Conservation (phyloP, 2,797 vertebrate species). For the Enteromius afrohamiltoni region DNA sequence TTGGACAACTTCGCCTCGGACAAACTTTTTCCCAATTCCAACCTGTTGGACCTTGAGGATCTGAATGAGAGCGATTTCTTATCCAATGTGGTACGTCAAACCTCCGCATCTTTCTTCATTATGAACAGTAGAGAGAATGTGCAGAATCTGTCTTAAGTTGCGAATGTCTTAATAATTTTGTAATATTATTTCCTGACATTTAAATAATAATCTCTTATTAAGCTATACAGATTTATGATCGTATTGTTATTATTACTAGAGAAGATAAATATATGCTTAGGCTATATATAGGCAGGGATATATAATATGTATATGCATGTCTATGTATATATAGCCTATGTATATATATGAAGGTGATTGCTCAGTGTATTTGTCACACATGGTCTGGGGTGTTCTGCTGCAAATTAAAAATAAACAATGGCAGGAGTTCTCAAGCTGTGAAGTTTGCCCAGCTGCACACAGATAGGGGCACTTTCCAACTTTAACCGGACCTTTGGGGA, state of each 20-base stretch:
- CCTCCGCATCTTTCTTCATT: neutral
- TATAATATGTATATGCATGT: neutral
- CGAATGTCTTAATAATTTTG: neutral
- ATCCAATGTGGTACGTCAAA: slow-evolving; percentile 86
- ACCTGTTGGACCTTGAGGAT: slow-evolving; percentile 88
- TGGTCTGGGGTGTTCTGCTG: slow-evolving; percentile 32
- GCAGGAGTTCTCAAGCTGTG: slow-evolving; percentile 48
- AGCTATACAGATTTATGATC: neutral
- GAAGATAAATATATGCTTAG: neutral
- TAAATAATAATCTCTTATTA: neutral
- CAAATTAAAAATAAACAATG: slow-evolving; percentile 48
- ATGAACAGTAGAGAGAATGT: neutral
- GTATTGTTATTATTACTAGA: neutral
- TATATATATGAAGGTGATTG: neutral
- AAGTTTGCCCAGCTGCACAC: slow-evolving; percentile 60
- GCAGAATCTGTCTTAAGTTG: neutral
- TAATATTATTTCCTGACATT: neutral
- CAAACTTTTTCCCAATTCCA: slow-evolving; percentile 84
- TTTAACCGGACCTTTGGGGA: slow-evolving; percentile 5
- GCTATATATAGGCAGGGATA: neutral
- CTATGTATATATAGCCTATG: neutral
- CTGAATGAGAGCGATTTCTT: slow-evolving; percentile 94
- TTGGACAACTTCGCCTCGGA: slow-evolving; percentile 87
- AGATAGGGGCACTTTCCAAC: slow-evolving; percentile 40
- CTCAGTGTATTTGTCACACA: slow-evolving; percentile 34